A percentile compares a stretch with the other conserved stretches of the same genome.
Conservation (phyloP, 1,140 invertebrate genomes). For the Carcinoscorpius rotundicauda region DNA sequence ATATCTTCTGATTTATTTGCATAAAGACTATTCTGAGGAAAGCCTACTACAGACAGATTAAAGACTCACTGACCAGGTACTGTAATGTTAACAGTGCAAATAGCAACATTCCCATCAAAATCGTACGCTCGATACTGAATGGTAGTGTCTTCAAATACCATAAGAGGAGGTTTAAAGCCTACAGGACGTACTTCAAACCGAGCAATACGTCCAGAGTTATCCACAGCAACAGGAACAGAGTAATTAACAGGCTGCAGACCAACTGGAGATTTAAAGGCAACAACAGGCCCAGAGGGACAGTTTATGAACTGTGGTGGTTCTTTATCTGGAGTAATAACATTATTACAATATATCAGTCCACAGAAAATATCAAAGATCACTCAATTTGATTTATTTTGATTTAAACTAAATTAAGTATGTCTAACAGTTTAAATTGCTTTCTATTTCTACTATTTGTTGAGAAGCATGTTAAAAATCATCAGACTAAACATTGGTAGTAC, state of each 20-base stretch:
- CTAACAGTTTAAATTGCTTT: not conserved
- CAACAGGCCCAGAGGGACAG: conserved; percentile 80
- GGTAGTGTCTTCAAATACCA: conserved; percentile 79
- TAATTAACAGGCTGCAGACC: conserved; percentile 80
- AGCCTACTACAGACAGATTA: too few relatives aligned
- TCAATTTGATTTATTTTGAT: not conserved
- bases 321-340: conserved; percentile 49
- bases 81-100: conserved; percentile 91
- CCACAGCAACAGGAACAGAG: conserved; percentile 77
- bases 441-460: not conserved
- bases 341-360: too few relatives aligned
- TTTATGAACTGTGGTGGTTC: conserved; percentile 93
- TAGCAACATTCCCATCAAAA: conserved; percentile 92
- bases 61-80: conserved; percentile 47
- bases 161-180: conserved; percentile 76
- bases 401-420: not conserved
- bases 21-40: too few relatives aligned
- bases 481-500: too few relatives aligned
- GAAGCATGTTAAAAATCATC: not conserved
- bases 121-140: conserved; percentile 93
- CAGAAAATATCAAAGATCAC: too few relatives aligned
- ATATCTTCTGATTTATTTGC: too few relatives aligned
- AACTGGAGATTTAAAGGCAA: conserved; percentile 72
- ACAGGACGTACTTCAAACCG: conserved; percentile 79
- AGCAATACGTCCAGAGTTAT: conserved; percentile 89